Percentiles rank a stretch among this genome's conserved stretches.
Conservation (phyloP, 2,888 invertebrate genomes). For the Eudasyphora cyanicolor region DNA sequence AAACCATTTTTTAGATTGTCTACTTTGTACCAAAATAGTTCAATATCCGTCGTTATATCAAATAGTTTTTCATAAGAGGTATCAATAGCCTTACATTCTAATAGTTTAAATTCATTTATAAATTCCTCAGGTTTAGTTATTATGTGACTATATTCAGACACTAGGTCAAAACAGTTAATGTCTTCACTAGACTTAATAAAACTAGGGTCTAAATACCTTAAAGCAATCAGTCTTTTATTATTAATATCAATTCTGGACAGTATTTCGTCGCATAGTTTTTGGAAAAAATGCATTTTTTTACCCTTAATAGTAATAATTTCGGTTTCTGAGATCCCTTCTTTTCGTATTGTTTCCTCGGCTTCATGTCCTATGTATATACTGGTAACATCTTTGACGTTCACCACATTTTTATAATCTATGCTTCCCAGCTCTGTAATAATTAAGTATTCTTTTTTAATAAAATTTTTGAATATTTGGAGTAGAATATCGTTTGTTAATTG, state of each 20-base stretch:
- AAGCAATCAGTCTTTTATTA: constrained; percentile 5
- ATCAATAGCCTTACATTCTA: neutral
- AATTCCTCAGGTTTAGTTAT: neutral
- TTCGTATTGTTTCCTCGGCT: neutral
- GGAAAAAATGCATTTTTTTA: neutral
- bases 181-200: neutral
- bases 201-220: neutral
- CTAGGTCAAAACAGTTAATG: neutral
- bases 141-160: neutral
- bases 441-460: neutral
- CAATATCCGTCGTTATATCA: neutral
- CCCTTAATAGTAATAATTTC: neutral
- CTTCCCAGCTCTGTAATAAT: neutral
- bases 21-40: constrained; percentile 7
- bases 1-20: constrained; percentile 10
- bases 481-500: neutral
- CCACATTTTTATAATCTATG: neutral
- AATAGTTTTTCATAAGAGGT: neutral
- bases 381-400: constrained; percentile 2
- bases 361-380: constrained; percentile 13
- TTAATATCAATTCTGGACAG: neutral
- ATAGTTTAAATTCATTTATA: too few relatives aligned
- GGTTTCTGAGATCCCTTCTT: neutral
- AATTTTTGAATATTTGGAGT: neutral
- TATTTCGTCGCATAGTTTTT: neutral